A percentile compares a stretch with the other conserved stretches of the same genome.
These are phyloP conservation scores for Synanthedon andrenaeformis DNA, from an alignment of 2,888 invertebrate species.

Conservation along the genomic window DNA sequence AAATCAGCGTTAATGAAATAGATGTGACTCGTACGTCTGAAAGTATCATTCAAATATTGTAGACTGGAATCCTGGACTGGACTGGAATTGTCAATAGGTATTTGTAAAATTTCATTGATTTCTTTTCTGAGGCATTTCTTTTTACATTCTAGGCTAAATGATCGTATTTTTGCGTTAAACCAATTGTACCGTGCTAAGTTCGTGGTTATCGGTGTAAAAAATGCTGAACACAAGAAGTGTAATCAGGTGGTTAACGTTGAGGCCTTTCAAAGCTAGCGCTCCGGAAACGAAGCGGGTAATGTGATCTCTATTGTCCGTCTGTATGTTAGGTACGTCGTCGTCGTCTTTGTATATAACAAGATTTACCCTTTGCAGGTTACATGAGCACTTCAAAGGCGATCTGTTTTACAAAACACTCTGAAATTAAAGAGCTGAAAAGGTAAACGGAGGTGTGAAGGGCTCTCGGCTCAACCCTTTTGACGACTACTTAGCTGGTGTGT, in stretches of 20 bases:
- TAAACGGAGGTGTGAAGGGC: conserved; percentile 27
- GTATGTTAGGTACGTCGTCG: conserved; percentile 15
- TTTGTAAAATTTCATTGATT: no score
- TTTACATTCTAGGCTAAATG: no score
- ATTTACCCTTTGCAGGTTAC: conserved; percentile 30
- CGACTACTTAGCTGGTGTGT: no score
- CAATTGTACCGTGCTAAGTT: conserved; percentile 21
- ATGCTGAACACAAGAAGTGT: conserved; percentile 14
- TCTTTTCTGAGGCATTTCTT: no score
- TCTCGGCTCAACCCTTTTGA: background rate
- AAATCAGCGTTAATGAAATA: no score
- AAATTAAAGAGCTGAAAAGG: conserved; percentile 29
- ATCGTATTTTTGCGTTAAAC: background rate
- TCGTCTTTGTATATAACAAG: conserved; percentile 48
- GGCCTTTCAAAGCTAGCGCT: conserved; percentile 35
- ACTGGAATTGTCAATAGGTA: no score
- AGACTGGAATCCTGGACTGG: no score
- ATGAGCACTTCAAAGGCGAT: conserved; percentile 27
- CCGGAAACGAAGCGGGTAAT: conserved; percentile 50
- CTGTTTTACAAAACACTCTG: conserved; percentile 29
- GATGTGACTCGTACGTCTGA: no score
- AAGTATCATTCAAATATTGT: no score
- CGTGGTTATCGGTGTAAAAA: conserved; percentile 19
- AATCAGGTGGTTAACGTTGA: conserved; percentile 48
- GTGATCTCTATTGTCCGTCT: conserved; percentile 40